phyloP scores from a whole-genome alignment of 2,888 invertebrate species.

The Amphipyra tragopoginis region DNA sequence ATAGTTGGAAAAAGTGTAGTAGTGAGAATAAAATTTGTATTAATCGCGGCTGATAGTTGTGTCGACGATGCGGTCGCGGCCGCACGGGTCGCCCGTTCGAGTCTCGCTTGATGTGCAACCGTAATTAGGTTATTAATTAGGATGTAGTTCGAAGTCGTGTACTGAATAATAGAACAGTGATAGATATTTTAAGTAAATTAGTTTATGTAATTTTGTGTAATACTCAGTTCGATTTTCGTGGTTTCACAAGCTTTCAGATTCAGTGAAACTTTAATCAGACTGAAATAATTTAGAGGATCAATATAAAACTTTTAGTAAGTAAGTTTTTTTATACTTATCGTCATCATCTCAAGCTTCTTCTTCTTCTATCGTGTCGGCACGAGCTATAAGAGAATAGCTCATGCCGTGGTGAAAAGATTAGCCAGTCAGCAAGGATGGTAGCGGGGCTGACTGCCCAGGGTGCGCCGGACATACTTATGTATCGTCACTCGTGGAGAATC shows the following conservation, averaged over 20 bases:
- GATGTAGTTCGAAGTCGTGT: not conserved
- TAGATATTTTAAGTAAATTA: not conserved
- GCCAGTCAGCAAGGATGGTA: too few species aligned
- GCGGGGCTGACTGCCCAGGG: too few species aligned
- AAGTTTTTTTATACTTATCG: too few species aligned
- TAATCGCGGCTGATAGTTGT: conserved; percentile 77
- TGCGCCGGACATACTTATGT: too few species aligned
- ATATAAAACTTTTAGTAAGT: too few species aligned
- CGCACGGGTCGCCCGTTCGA: conserved; percentile 72
- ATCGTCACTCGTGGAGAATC: too few species aligned
- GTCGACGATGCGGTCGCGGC: conserved; percentile 68
- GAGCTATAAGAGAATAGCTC: too few species aligned
- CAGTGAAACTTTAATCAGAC: conserved; percentile 9
- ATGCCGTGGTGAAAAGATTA: too few species aligned
- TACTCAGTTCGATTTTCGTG: conserved; percentile 8
- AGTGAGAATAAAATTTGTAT: conserved; percentile 78
- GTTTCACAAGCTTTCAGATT: conserved; percentile 3
- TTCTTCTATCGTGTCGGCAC: too few species aligned
- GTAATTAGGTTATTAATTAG: conserved; percentile 16
- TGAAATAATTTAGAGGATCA: too few species aligned
- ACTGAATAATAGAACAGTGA: conserved; percentile 10
- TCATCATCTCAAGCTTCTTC: too few species aligned
- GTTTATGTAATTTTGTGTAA: conserved; percentile 3
- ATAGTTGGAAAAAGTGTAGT: conserved; percentile 75
- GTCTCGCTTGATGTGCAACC: conserved; percentile 40